phyloP scores from a whole-genome alignment of 2,113 vertebrate genomes.

The Prolemur simus region DNA sequence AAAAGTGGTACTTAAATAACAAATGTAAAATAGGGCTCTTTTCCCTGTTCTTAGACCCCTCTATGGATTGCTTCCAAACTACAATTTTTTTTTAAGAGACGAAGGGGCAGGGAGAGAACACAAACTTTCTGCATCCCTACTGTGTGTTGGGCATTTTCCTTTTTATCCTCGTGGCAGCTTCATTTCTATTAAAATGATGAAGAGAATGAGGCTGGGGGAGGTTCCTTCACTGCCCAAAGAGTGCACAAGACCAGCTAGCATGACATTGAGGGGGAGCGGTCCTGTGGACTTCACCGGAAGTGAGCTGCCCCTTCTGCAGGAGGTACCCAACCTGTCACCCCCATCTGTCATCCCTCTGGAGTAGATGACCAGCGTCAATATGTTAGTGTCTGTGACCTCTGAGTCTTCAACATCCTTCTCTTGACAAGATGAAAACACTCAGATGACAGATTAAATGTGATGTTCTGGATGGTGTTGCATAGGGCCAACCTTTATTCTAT shows the following conservation, averaged over 20 bases:
- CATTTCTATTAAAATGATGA: background rate
- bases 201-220: background rate
- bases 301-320: background rate
- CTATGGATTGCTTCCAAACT: background rate
- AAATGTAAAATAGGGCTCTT: background rate
- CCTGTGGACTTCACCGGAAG: background rate
- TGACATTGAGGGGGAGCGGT: background rate
- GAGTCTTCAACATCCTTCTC: background rate
- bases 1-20: background rate
- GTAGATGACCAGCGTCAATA: background rate
- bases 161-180: background rate
- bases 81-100: background rate
- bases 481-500: background rate
- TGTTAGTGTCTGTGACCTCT: background rate
- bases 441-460: too few species aligned
- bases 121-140: background rate
- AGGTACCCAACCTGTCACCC: background rate
- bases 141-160: background rate
- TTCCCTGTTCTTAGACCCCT: background rate
- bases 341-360: too few species aligned
- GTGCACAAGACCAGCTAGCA: rapidly evolving
- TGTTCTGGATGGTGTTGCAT: background rate
- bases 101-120: background rate
- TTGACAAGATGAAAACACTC: background rate
- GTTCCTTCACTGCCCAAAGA: background rate